Evolutionary conservation across 2,113 vertebrate species (phyloP), one percentile per base, ranked within the genome.

Genomic region (Galbula dea): DNA sequence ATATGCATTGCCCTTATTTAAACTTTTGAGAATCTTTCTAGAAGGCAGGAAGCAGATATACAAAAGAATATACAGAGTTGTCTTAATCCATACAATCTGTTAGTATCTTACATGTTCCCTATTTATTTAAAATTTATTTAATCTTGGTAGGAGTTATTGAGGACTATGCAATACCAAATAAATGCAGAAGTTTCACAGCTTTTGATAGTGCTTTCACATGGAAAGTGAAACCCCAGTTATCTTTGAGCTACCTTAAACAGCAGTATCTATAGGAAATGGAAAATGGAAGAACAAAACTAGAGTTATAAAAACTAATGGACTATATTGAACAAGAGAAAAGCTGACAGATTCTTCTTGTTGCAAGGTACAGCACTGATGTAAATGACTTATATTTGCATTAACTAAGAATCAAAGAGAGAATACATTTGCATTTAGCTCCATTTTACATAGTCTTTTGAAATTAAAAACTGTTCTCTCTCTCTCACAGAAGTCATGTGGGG

Each of bases 21-120:
- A 79, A 52, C 12, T 39, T 55, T 5, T 19, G n/a, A 27, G 30
- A 84, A 63, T 83, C 61, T 0, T 0, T 62, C 51, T 54, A 62
- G 21, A 23, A 88, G 43, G 10, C 43, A 88, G 9, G 52, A 83
- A 74, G 15, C 29, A 77, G 16, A 52, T 55, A 48, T 9, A 24
- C 7, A 67, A 39, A 58, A 78, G 30, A 74, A 83, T 45, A 43
- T n/a, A 26, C 16, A 26, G 46, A 83, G 24, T 63, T 39, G 43
- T 46, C 14, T 13, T 78, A 71, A 71, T 71, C 30, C 36, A 16
- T 49, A 20, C 0, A 0, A 29, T 51, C 32, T 78, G 3, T 71
- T 69, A 27, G 2, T 55, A 15, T 63, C 2, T 89, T 34, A 39
- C 19, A 12, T 0, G 0, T 13, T 46, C 16, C 29, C 34, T 34